Percentiles rank a stretch among this genome's conserved stretches.
phyloP scores from a whole-genome alignment of 2,888 invertebrate genomes.

The Taphrorychus bicolor region DNA sequence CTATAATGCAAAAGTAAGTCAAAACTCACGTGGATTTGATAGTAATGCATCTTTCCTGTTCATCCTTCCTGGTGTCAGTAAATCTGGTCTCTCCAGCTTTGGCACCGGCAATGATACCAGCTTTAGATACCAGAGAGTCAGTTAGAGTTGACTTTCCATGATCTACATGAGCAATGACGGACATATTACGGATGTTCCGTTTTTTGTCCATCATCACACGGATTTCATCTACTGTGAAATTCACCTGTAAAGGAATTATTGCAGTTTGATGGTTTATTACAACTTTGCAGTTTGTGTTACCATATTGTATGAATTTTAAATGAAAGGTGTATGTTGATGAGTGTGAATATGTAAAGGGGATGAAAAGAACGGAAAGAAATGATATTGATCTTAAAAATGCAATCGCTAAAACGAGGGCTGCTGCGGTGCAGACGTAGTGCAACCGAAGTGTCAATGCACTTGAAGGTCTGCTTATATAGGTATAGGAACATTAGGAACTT shows the following conservation, averaged over 20 bases:
- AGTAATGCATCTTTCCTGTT: constrained; percentile 99
- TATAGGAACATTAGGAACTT: too few relatives aligned
- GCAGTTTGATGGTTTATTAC: neutral
- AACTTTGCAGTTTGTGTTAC: neutral
- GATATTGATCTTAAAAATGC: neutral
- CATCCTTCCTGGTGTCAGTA: constrained; percentile 99
- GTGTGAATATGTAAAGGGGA: too few relatives aligned
- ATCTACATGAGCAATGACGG: constrained; percentile 99
- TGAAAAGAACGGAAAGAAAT: neutral
- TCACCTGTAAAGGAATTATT: constrained; percentile 76
- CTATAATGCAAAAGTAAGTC: neutral
- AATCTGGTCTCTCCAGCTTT: constrained; percentile 99
- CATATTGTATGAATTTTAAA: neutral
- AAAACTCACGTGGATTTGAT: constrained; percentile 97
- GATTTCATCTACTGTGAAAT: constrained; percentile 99
- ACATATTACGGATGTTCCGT: constrained; percentile 99
- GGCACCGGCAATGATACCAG: constrained; percentile 98
- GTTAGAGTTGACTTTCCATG: constrained; percentile 99
- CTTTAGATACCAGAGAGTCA: constrained; percentile 99
- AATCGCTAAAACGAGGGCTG: neutral
- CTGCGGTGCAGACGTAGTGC: neutral
- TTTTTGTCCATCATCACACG: constrained; percentile 99
- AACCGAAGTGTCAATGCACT: constrained; percentile 1
- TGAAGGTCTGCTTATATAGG: neutral
- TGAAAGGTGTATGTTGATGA: too few relatives aligned